Evolutionary conservation across 2,113 vertebrate genomes (phyloP), one percentile per base, ranked within the genome.

Genomic region (Mastomys coucha): DNA sequence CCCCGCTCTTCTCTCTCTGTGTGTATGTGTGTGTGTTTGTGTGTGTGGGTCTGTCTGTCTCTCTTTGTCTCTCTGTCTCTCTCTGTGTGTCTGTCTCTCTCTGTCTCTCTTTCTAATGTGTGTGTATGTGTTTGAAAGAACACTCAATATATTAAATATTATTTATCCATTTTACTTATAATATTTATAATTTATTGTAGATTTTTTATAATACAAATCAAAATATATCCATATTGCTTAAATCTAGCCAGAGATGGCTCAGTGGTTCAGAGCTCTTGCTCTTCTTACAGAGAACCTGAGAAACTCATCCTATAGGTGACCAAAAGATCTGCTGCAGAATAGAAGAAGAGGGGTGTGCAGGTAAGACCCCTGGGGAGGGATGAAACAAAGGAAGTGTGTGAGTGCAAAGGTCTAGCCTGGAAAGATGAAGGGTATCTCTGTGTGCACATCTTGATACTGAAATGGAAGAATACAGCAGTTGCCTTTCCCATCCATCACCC

Each of bases 281-380:
- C 5, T 49, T 81, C 20, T 81, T 81, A 39, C 53, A 22, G 70
- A 36, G 33, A 76, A 51, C n/a, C n/a, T 28, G 8, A 80, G 13
- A 91, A 92, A 12, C 1, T 22, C 58, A 26, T 8, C 53, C 56
- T 56, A 63, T 16, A 91, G 36, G 19, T 12, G 69, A 56, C 31
- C 53, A 14, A 26, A 26, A 49, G 7, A 63, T 63, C 19, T 81
- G 60, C 20, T 56, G 24, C 17, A 89, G 67, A 95, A 53, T 0
- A 67, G 26, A 28, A 14, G 36, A 78, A 4, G 36, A 53, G 33
- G 10, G 31, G 1, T 0, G 13, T 5, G 3, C 5, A 8, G 5
- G 0, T 12, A 14, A 93, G 75, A 75, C 20, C 36, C 8, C 2
- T 28, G 11, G 0, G 26, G 14, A 49, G 12, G 17, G 26, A 3